These are phyloP conservation scores for Furnarius figulus DNA, from an alignment of 2,113 vertebrate genomes.

Conservation along the genomic window DNA sequence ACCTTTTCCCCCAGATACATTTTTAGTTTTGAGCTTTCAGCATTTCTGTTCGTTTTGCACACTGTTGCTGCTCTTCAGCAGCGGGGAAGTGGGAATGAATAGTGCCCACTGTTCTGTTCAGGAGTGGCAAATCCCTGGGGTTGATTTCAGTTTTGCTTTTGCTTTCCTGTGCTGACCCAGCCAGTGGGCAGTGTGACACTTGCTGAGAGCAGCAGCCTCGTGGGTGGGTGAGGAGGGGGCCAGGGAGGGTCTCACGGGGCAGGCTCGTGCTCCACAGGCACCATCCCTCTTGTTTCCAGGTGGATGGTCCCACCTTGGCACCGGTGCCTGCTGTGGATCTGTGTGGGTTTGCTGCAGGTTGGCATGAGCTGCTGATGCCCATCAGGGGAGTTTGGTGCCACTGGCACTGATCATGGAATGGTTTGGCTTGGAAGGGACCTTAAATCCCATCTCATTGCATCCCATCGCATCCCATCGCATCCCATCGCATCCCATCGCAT, in stretches of 20 bases:
- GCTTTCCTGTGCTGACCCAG: neutral
- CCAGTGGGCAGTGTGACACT: rapidly evolving
- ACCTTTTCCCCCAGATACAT: neutral
- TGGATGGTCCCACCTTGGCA: neutral
- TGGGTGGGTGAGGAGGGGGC: neutral
- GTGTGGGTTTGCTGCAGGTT: neutral
- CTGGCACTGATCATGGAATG: neutral
- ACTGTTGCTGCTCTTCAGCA: neutral
- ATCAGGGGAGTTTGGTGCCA: constrained; percentile 25
- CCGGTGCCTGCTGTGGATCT: neutral
- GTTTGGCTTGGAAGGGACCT: neutral
- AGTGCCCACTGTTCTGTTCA: neutral
- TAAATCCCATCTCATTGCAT: neutral
- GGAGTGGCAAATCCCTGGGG: neutral
- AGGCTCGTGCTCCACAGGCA: neutral
- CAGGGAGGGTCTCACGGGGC: rapidly evolving
- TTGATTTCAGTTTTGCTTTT: neutral
- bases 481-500: no score
- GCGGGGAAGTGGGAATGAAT: neutral
- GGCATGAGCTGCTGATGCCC: constrained; percentile 17
- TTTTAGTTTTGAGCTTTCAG: neutral
- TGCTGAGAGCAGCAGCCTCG: neutral
- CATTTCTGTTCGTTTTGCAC: neutral
- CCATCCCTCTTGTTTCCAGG: rapidly evolving
- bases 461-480: no score